Evolutionary conservation across 2,888 invertebrate species (phyloP), one percentile per base, ranked within the genome.

Genomic region (Acleris holmiana): DNA sequence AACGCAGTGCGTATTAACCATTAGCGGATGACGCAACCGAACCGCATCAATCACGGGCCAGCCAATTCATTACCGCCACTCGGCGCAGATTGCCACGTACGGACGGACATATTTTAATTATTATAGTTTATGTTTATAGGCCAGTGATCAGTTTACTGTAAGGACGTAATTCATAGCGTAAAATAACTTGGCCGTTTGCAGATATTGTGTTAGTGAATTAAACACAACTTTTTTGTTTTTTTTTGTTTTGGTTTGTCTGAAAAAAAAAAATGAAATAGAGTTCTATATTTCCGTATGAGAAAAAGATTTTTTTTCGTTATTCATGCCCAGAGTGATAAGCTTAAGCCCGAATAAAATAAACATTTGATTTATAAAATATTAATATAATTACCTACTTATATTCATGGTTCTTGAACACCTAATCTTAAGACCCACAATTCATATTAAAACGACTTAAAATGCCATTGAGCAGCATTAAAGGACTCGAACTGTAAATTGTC

Each of bases 51-150:
- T 91, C 91, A 91, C 86, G 77, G 74, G 67, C 71, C 77, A 81
- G 84, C 88, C 91, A 90, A 91, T 91, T 91, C 90, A 91, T 91
- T 91, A 90, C 85, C 83, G 74, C 82, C 89, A 88, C 88, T 89
- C 80, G 83, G 75, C 84, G 82, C 90, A 89, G 89, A 90, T 89
- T 91, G 91, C 55, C 51, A 47, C 79, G 67, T 69, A 17, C 55
- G 65, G 66, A 71, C 67, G 23, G 54, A 61, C 62, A 66, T 57
- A 64, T 60, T 68, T 70, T 70, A 69, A 70, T 64, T 55, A 66
- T 47, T 46, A 50, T 54, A 54, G 50, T 66, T 55, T 59, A 59
- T 59, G 58, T 48, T 64, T 25, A 58, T 63, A 51, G 56, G 25
- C 44, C 25, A 15, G 10, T 25, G 29, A 47, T 49, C 40, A 15